These are phyloP conservation scores for Ditylenchus dipsaci DNA, from an alignment of 1,140 invertebrate genomes.

Conservation along the genomic window DNA sequence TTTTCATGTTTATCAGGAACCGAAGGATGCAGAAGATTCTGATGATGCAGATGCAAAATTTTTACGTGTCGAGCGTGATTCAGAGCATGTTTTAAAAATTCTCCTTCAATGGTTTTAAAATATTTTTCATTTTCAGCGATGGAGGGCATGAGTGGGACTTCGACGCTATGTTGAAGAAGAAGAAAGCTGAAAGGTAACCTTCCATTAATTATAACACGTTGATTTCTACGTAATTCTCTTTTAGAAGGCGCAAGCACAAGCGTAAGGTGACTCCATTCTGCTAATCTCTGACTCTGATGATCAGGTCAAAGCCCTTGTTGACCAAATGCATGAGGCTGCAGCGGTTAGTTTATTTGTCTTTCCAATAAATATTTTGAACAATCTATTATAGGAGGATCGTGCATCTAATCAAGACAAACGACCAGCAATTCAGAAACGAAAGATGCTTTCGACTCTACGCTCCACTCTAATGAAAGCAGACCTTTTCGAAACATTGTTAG, in stretches of 20 bases:
- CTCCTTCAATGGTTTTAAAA: conserved; percentile 12
- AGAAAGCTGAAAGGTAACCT: conserved; percentile 31
- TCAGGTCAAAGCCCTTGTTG: conserved; percentile 42
- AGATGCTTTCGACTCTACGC: conserved; percentile 45
- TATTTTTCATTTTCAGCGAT: not conserved
- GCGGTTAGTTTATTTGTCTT: conserved; percentile 26
- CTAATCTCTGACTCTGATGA: conserved; percentile 55
- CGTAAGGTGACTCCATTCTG: conserved; percentile 43
- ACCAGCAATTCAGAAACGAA: conserved; percentile 52
- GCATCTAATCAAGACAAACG: conserved; percentile 42
- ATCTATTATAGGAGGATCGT: conserved; percentile 40
- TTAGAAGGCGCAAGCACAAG: conserved; percentile 1
- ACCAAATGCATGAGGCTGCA: conserved; percentile 50
- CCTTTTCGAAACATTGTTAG: conserved; percentile 52
- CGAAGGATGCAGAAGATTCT: not conserved
- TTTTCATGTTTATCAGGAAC: not conserved
- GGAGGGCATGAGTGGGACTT: conserved; percentile 34
- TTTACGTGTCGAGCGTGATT: conserved; percentile 18
- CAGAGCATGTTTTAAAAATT: conserved; percentile 21
- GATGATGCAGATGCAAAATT: conserved; percentile 19
- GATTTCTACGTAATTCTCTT: no score
- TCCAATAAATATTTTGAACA: not conserved
- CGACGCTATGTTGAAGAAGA: conserved; percentile 38
- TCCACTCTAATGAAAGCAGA: conserved; percentile 41
- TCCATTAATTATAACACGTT: no score